Evolutionary conservation across 2,797 vertebrate genomes (phyloP).

Genomic region (Petrocephalus schoutedeni): DNA sequence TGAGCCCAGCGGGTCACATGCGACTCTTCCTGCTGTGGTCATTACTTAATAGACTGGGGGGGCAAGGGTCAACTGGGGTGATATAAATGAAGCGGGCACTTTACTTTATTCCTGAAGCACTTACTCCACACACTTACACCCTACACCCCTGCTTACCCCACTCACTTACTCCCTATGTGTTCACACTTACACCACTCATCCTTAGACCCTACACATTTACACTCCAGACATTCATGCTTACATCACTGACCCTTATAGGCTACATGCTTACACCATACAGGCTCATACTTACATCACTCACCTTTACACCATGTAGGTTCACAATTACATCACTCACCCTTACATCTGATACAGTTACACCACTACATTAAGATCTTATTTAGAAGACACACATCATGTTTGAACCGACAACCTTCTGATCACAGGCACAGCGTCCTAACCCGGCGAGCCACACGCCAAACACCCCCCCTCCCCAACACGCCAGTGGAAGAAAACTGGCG

Average conservation of each 20-base stretch:
- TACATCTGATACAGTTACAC: no score
- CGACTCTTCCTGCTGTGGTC: not conserved
- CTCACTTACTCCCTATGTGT: not conserved
- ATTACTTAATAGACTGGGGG: not conserved
- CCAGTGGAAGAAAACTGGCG: not conserved
- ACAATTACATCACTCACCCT: no score
- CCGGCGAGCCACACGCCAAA: not conserved
- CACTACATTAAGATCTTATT: not conserved
- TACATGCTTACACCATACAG: no score
- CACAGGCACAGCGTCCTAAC: not conserved
- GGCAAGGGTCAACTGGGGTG: not conserved
- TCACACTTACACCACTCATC: not conserved
- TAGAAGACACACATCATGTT: not conserved
- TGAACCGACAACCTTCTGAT: not conserved
- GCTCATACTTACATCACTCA: no score
- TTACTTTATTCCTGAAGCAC: not conserved
- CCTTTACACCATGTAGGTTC: no score
- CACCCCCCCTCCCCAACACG: not conserved
- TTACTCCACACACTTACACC: not conserved
- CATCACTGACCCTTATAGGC: not conserved
- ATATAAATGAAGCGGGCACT: not conserved
- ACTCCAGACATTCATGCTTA: not conserved
- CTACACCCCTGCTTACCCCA: not conserved
- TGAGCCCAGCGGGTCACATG: not conserved
- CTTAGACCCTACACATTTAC: not conserved